Percentiles rank a stretch among this genome's conserved stretches.
Conservation (phyloP, 2,113 vertebrate species). For the Oceanodroma tethys region DNA sequence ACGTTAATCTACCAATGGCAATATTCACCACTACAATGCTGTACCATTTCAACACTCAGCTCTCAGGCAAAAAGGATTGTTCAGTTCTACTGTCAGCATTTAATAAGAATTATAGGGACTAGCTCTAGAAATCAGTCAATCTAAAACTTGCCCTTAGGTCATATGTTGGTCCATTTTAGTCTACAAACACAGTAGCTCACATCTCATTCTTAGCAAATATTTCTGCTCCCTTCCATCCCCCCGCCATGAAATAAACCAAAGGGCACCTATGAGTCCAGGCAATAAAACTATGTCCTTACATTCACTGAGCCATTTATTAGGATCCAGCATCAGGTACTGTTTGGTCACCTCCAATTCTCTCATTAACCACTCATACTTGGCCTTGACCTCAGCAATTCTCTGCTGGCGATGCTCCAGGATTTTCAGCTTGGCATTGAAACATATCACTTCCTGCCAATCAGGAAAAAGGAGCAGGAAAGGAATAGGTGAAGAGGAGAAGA, state of each 20-base stretch:
- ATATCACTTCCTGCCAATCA: conserved; percentile 78
- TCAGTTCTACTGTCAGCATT: background rate
- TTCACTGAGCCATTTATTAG: conserved; percentile 93
- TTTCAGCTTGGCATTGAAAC: conserved; percentile 88
- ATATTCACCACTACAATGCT: background rate
- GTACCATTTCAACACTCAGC: background rate
- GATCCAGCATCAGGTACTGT: conserved; percentile 94
- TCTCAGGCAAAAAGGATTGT: conserved; percentile 4
- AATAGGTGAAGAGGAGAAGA: background rate
- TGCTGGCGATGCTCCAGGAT: conserved; percentile 93
- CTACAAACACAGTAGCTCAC: background rate
- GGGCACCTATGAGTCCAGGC: background rate
- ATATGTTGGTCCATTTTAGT: background rate
- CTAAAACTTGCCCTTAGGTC: background rate
- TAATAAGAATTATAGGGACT: background rate
- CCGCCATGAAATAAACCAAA: background rate
- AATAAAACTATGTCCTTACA: conserved; percentile 75
- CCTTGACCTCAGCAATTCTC: conserved; percentile 90
- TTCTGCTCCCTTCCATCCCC: background rate
- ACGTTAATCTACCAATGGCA: conserved; percentile 8
- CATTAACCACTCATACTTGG: conserved; percentile 94
- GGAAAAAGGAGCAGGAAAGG: background rate
- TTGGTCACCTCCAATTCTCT: conserved; percentile 95
- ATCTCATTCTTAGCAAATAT: background rate
- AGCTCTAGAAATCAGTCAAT: background rate